Conservation (phyloP, 2,797 vertebrate genomes). For the Xiphophorus birchmanni region DNA sequence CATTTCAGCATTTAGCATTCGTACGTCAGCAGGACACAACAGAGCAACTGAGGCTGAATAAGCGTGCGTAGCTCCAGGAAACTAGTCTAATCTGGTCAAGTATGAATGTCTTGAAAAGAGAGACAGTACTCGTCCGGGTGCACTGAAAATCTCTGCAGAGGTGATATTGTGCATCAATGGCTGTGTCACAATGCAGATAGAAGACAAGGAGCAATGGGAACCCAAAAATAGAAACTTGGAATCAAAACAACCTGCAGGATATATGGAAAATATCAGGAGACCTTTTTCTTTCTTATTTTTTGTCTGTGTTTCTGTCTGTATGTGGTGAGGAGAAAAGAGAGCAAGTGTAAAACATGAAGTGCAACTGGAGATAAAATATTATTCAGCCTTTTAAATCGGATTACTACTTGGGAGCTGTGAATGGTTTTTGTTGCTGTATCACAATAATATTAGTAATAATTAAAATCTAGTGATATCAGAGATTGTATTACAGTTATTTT, state of each 20-base stretch:
- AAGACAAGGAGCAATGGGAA: background rate
- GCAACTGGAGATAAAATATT: background rate
- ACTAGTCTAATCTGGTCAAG: slow-evolving; percentile 35
- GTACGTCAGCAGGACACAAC: slow-evolving; percentile 25
- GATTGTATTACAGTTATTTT: background rate
- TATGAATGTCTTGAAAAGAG: slow-evolving; percentile 26
- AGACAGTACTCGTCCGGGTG: slow-evolving; percentile 5
- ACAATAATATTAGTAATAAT: background rate
- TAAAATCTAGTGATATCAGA: background rate
- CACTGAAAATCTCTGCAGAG: slow-evolving; percentile 33
- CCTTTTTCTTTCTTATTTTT: background rate
- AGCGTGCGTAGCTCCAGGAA: slow-evolving; percentile 29
- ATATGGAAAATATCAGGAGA: background rate
- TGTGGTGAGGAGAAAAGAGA: background rate
- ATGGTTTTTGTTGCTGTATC: background rate
- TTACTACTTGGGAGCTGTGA: background rate
- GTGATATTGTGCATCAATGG: slow-evolving; percentile 7
- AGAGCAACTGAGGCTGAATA: slow-evolving; percentile 42
- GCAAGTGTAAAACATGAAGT: background rate
- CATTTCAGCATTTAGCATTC: slow-evolving; percentile 1
- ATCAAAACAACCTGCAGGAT: background rate
- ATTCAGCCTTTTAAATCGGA: background rate
- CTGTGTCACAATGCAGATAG: slow-evolving; percentile 3
- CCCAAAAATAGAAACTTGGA: background rate
- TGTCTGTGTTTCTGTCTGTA: background rate